Evolutionary conservation across 30 jellyfish, hydroid and myxozoan species (phyloP), one percentile per base, ranked within the genome.

Genomic region (Aurelia sp.): DNA sequence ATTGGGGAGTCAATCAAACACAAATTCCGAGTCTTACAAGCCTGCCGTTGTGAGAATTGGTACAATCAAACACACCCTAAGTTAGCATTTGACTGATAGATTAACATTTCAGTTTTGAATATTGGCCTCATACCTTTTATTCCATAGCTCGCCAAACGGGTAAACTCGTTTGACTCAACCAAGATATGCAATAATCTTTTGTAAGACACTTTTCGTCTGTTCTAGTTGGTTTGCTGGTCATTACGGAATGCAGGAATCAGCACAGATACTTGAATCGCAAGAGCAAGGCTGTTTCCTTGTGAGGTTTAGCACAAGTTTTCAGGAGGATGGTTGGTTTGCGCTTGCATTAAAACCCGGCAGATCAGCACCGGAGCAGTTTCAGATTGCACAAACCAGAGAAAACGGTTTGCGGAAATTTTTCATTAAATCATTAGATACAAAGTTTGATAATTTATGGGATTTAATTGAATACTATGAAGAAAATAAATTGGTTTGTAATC

Each of bases 151-250:
- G 2, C 1, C 33, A 27, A 27, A 27, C 33, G 33, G 1, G 2
- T 27, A 0, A 27, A 27, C 33, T 27, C n/a, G n/a, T 27, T 27
- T 27, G 33, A 27, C 33, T 27, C 33, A 27, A 1, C 33, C 55
- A 0, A 44, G 0, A 5, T 44, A 7, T 8, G 55, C 15, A 44
- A 44, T 7, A 16, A 44, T 7, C 16, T 8, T 44, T 41, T 8
- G n/a, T 27, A 44, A 13, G 7, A 13, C 0, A 7, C 13, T 18
- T 27, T 27, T 71, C 11, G 63, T 71, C 22, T 33, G 50, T 47
- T 74, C 18, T 44, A 82, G 92, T 51, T 82, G 92, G 92, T 70
- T 82, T 70, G 92, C 92, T 71, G 92, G 92, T 13, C 63, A 47
- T 13, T 69, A 69, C 81, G 74, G 30, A 7, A 51, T 63, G 38